Conservation (phyloP, 2,797 vertebrate species). For the Iguana delicatissima region DNA sequence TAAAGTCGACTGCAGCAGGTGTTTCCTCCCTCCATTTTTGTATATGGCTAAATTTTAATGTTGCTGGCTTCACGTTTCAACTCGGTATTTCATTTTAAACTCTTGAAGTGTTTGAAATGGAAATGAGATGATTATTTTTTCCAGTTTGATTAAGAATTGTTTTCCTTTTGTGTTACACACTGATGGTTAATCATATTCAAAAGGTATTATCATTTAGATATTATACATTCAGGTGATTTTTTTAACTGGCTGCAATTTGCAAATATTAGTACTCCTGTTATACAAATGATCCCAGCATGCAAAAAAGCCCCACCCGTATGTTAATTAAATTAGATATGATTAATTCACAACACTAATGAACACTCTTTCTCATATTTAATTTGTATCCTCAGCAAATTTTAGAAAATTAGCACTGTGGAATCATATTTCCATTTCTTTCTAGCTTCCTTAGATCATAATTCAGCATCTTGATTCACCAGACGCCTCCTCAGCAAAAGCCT, state of each 20-base stretch:
- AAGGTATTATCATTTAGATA: slow-evolving; percentile 60
- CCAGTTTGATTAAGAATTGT: slow-evolving; percentile 57
- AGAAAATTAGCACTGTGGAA: not conserved
- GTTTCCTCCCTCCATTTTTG: slow-evolving; percentile 20
- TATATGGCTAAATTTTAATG: slow-evolving; percentile 39
- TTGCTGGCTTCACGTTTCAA: slow-evolving; percentile 29
- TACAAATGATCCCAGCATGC: slow-evolving; percentile 67
- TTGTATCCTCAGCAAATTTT: slow-evolving; percentile 36
- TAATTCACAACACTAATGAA: slow-evolving; percentile 63
- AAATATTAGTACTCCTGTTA: slow-evolving; percentile 67
- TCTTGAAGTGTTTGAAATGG: slow-evolving; percentile 36
- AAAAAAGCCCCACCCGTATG: slow-evolving; percentile 58
- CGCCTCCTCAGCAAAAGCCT: not conserved
- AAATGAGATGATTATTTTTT: slow-evolving; percentile 30
- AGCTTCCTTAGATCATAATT: not conserved
- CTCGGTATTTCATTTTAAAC: slow-evolving; percentile 31
- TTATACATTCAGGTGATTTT: slow-evolving; percentile 64
- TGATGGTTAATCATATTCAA: slow-evolving; percentile 70
- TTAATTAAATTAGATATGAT: slow-evolving; percentile 72
- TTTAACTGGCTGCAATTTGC: slow-evolving; percentile 70
- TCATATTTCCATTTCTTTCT: slow-evolving; percentile 2
- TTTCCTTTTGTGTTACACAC: slow-evolving; percentile 58
- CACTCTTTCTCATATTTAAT: slow-evolving; percentile 34
- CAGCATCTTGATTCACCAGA: not conserved
- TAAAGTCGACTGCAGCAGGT: not conserved